Conservation (phyloP, 2,113 vertebrate genomes). For the Rhegmatorhina hoffmannsi region DNA sequence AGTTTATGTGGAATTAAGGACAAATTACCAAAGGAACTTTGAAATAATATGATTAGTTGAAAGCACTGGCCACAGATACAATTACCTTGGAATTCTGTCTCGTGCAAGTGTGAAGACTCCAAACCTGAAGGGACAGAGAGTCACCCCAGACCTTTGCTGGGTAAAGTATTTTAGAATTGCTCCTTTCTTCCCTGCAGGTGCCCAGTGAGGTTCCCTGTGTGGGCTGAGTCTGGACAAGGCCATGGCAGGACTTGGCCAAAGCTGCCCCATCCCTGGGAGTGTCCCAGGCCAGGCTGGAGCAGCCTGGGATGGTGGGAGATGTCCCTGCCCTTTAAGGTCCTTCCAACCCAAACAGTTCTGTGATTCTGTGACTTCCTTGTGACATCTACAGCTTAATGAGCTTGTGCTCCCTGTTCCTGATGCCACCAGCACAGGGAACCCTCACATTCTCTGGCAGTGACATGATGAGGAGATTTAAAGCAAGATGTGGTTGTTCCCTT, state of each 20-base stretch:
- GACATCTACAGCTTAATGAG: accelerated
- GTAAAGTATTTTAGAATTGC: background rate
- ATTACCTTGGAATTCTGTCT: background rate
- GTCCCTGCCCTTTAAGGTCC: background rate
- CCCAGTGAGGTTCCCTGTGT: background rate
- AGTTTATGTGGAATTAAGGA: slow-evolving; percentile 52
- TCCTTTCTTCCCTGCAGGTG: background rate
- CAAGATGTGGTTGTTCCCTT: background rate
- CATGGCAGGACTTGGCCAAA: background rate
- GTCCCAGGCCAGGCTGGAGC: background rate
- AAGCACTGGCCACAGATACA: background rate
- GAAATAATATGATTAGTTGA: slow-evolving; percentile 25
- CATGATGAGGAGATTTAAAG: background rate
- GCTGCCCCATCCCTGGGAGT: background rate
- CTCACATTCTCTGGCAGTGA: accelerated
- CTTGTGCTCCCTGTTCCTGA: background rate
- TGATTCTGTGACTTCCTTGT: no score
- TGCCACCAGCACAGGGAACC: background rate
- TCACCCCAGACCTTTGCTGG: background rate
- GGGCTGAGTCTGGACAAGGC: background rate
- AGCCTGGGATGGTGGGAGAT: background rate
- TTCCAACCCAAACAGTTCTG: background rate
- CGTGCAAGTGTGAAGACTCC: background rate
- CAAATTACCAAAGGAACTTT: slow-evolving; percentile 55
- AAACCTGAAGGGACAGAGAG: background rate